Evolutionary conservation across 2,888 invertebrate species (phyloP).

Genomic region (Hypena proboscidalis): DNA sequence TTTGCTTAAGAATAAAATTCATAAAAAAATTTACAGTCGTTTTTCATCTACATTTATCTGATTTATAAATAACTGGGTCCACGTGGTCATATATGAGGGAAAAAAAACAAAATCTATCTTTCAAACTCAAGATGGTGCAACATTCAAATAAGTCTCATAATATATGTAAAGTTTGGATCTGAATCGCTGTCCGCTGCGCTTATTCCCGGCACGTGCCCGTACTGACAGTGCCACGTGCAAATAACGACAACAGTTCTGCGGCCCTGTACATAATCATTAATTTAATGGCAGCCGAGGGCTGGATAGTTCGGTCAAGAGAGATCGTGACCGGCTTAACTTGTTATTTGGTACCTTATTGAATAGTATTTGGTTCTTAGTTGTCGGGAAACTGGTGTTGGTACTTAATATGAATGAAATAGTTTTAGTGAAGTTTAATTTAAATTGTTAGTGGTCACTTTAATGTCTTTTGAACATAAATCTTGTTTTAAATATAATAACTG

Average conservation of each 20-base stretch:
- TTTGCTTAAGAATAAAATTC: no score
- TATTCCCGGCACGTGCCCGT: conserved; percentile 51
- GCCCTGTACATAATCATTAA: conserved; percentile 70
- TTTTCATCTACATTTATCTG: no score
- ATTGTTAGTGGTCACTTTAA: no score
- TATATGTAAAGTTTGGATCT: conserved; percentile 29
- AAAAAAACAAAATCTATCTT: no score
- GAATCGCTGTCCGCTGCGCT: conserved; percentile 38
- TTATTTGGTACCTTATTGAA: conserved; percentile 36
- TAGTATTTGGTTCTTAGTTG: conserved; percentile 8
- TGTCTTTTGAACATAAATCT: no score
- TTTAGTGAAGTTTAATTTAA: no score
- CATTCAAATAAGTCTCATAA: conserved; percentile 11
- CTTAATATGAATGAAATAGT: no score
- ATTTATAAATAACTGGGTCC: no score
- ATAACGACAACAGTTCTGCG: conserved; percentile 67
- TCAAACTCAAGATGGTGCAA: background rate
- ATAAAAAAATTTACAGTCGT: no score
- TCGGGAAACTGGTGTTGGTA: no score
- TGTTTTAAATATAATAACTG: no score
- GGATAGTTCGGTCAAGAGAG: conserved; percentile 50
- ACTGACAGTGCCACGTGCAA: conserved; percentile 63
- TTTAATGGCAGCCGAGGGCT: conserved; percentile 60
- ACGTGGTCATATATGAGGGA: no score
- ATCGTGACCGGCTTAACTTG: conserved; percentile 54